Conservation (phyloP, 2,113 vertebrate species). For the Suncus etruscus region DNA sequence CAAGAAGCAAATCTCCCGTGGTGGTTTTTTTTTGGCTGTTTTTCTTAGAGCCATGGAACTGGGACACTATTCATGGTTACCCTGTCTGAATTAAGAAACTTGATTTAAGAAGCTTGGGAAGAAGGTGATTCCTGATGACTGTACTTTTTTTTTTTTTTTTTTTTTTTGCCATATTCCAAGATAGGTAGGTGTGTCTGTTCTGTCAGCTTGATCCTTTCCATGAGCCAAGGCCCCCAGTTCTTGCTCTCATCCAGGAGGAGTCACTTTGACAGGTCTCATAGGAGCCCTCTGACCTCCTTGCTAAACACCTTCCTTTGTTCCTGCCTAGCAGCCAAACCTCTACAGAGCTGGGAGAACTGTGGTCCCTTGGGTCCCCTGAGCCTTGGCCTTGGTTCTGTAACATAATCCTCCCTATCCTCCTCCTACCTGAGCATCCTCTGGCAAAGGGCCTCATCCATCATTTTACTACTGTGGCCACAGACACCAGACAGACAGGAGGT, state of each 20-base stretch:
- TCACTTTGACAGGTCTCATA: neutral
- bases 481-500: neutral
- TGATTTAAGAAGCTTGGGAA: neutral
- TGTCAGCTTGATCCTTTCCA: neutral
- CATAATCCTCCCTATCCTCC: neutral
- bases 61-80: slow-evolving; percentile 6
- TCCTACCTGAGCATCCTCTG: neutral
- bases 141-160: neutral
- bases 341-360: neutral
- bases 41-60: neutral
- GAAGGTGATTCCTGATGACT: neutral
- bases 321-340: neutral
- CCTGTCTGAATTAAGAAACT: slow-evolving; percentile 40
- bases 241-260: neutral
- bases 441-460: neutral
- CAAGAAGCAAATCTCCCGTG: neutral
- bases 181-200: neutral
- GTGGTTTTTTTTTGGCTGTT: neutral
- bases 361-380: neutral
- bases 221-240: neutral
- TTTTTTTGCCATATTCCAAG: neutral
- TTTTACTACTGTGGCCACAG: neutral
- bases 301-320: slow-evolving; percentile 22
- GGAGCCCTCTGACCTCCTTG: neutral
- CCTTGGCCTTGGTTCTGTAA: neutral